Conservation (phyloP, 2,797 vertebrate species). For the Microcaecilia unicolor region DNA sequence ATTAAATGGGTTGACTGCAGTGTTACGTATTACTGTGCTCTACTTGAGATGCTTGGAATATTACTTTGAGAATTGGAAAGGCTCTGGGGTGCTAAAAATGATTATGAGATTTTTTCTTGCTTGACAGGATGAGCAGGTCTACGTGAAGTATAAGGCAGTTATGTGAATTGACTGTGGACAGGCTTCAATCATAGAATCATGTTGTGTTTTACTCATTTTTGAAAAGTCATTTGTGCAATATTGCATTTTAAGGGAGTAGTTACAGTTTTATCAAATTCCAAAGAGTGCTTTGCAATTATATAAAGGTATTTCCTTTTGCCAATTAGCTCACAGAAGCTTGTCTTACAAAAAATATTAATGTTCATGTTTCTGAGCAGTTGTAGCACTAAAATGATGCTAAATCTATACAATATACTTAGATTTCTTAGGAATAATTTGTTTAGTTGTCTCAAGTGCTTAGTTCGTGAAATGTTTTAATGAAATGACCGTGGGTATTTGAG, state of each 20-base stretch:
- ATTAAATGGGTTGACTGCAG: constrained; percentile 33
- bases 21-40: constrained; percentile 22
- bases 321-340: no score
- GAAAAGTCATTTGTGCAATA: constrained; percentile 4
- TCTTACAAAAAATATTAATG: no score
- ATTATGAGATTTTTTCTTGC: constrained; percentile 65
- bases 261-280: constrained; percentile 26
- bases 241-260: constrained; percentile 31
- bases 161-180: constrained; percentile 25
- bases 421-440: no score
- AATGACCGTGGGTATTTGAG: no score
- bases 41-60: constrained; percentile 48
- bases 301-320: no score
- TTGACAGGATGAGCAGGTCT: constrained; percentile 55
- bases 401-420: no score
- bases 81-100: constrained; percentile 53
- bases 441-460: no score
- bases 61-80: constrained; percentile 57
- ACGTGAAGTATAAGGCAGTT: constrained; percentile 37
- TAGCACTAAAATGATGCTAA: no score
- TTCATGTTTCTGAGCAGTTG: no score
- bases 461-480: no score
- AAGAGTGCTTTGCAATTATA: no score
- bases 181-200: constrained; percentile 30
- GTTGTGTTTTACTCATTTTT: constrained; percentile 29